Base-by-base conservation (phyloP, 2,113 vertebrate genomes). In the Tursiops truncatus region DNA sequence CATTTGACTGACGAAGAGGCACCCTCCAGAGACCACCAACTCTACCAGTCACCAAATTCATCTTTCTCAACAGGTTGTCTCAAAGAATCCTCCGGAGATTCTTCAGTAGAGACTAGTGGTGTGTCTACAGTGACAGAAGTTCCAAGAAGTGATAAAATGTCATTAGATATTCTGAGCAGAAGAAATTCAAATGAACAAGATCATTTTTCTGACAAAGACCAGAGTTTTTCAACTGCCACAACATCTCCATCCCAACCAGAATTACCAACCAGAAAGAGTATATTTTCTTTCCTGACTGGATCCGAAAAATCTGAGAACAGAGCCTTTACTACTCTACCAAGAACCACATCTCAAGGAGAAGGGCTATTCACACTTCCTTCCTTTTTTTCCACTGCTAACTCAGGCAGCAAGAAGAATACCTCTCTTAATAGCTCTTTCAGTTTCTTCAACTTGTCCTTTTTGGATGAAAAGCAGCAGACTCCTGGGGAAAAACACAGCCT, bases 261-360 rank as follows among this genome's bases (percentile, higher is more conserved):
- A 97, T 97, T 41, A 98, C 98, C 97, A 96, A 94, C 98, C 92
- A 96, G 98, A 97, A 99, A 98, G 81, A 98, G 98, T 96, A 93
- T 99, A 91, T 99, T 99, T 80, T 99, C 99, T 80, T 99, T 99
- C 86, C 99, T 99, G 96, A 98, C 95, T 97, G 98, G 98, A 91
- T 98, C 96, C 77, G 98, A 98, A 23, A 98, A 98, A 89, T 88
- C 96, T 96, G 97, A 95, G 76, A 96, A 98, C n/a, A 81, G 97
- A 87, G 88, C 97, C 96, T 96, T 98, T 88, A 23, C 92, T 67
- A 11, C 95, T 96, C 71, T 95, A 85, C 95, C 97, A 89, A 90
- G 63, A 80, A 97, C 91, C 96, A 98, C 96, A 96, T 98, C 98
- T 73, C 97, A 98, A 67, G 98, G 98, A 62, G 99, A 99, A 81